Conservation (phyloP, 2,888 invertebrate species). For the Papilio demoleus region DNA sequence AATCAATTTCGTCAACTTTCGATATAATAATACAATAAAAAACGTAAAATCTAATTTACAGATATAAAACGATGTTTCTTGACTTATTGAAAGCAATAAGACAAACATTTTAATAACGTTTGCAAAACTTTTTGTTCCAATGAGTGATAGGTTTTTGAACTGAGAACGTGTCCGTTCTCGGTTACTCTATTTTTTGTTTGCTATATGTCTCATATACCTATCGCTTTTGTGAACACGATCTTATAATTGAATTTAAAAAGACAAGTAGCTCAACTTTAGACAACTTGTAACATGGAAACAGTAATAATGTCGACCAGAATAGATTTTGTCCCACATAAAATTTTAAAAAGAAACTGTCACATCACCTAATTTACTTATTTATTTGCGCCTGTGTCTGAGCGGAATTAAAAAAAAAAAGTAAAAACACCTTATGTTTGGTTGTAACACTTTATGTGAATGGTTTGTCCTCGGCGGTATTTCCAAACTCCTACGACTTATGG, state of each 20-base stretch:
- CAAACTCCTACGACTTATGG: too few relatives aligned
- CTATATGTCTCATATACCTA: constrained; percentile 21
- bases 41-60: background rate
- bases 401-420: too few relatives aligned
- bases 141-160: constrained; percentile 37
- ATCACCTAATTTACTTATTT: constrained; percentile 7
- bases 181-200: constrained; percentile 29
- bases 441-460: too few relatives aligned
- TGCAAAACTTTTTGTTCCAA: constrained; percentile 20
- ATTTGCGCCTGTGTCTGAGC: too few relatives aligned
- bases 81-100: constrained; percentile 8
- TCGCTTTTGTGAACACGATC: constrained; percentile 30
- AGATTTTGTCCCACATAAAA: constrained; percentile 20
- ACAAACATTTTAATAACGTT: background rate
- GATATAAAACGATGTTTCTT: background rate
- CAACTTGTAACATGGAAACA: background rate
- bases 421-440: too few relatives aligned
- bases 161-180: constrained; percentile 20
- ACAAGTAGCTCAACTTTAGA: background rate
- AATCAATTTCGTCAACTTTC: constrained; percentile 15
- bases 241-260: constrained; percentile 20
- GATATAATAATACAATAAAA: background rate
- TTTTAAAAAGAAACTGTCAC: constrained; percentile 9
- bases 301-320: background rate
- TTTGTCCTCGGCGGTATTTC: too few relatives aligned